Evolutionary conservation across 2,888 invertebrate species (phyloP), one percentile per base, ranked within the genome.

Genomic region (Mesoligia furuncula): DNA sequence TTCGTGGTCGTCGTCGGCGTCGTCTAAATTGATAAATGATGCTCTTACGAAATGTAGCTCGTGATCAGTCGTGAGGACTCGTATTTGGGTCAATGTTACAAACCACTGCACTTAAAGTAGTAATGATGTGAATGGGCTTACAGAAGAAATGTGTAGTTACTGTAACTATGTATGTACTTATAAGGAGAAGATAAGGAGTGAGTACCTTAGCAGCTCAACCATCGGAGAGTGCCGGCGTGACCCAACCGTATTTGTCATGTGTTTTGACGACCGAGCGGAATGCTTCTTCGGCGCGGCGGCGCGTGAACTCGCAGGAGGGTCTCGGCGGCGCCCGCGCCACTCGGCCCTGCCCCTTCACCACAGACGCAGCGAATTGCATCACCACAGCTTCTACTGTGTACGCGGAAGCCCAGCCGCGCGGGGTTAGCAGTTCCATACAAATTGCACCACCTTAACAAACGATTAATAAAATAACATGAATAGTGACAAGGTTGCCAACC

Each of bases 211-310:
- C 59, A 71, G 80, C 80, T 98, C 98, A 99, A 92, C 99, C 99
- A 94, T 99, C 99, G 67, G 98, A 98, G 83, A 98, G 97, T 27
- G 98, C 98, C 45, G 98, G 98, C 45, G 99, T 99, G 70, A 99
- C 98, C 99, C 99, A 99, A 74, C 99, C 99, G 92, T 98, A 99
- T 92, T 99, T 99, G 92, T 99, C 98, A 92, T 99, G 99, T 15
- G 98, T 99, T 94, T 98, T 98, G 79, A 99, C 98, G 86, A 99
- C 97, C 77, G 98, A 98, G 88, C 98, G 97, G 95, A 99, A 99
- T 48, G 99, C 98, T 91, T 98, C 98, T 93, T 99, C 99, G n/a
- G 99, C 99, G 73, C 98, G 98, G 85, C 98, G 97, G 85, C 95
- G 97, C 88, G 97, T 98, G 94, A 98, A 98, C 93, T 98, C 98